Percentiles rank a stretch among this genome's conserved stretches.
These are phyloP conservation scores for Equus przewalskii DNA, from an alignment of 2,113 vertebrate genomes.

Conservation along the genomic window DNA sequence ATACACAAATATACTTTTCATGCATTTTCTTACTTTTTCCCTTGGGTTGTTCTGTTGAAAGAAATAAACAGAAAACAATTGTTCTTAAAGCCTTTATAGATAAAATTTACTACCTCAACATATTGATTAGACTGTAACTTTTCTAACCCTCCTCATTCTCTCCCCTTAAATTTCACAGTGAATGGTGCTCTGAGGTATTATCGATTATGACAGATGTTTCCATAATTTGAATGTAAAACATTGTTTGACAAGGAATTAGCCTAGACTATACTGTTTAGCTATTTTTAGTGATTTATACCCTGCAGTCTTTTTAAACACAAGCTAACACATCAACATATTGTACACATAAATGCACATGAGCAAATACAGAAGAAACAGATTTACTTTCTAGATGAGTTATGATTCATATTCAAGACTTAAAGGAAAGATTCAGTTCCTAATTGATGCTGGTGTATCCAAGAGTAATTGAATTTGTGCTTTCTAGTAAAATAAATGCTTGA, in stretches of 20 bases:
- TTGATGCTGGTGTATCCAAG: not conserved
- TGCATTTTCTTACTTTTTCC: slow-evolving; percentile 83
- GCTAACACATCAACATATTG: not conserved
- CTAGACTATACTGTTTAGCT: not conserved
- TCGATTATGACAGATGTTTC: not conserved
- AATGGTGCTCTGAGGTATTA: not conserved
- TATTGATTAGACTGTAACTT: not conserved
- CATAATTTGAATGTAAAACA: not conserved
- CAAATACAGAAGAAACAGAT: not conserved
- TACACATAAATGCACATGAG: not conserved
- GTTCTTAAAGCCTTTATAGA: slow-evolving; percentile 5
- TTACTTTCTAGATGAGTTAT: not conserved
- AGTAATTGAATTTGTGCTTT: not conserved
- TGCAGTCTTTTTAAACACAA: not conserved
- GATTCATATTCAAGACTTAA: not conserved
- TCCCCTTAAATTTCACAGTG: not conserved
- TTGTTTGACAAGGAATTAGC: not conserved
- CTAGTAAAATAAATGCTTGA: not conserved
- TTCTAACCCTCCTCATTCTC: accelerated
- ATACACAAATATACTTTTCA: not conserved
- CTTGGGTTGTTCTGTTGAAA: slow-evolving; percentile 72
- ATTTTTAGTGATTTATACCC: not conserved
- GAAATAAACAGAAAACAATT: slow-evolving; percentile 55
- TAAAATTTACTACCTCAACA: not conserved
- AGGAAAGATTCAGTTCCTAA: not conserved